Conservation (phyloP, 2,888 invertebrate species). For the Apodemia zela region DNA sequence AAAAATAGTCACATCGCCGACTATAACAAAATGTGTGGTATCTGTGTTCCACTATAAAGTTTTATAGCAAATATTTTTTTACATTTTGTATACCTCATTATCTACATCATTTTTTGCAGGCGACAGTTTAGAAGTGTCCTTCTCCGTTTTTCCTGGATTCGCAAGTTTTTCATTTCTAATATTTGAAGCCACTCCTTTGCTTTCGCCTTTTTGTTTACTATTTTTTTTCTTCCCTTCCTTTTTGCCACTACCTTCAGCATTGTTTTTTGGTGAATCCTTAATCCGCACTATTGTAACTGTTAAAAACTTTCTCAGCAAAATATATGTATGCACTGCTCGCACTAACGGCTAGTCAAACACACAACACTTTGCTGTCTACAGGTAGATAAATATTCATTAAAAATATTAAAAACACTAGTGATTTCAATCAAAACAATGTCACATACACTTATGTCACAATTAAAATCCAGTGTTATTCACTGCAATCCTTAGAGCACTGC, state of each 20-base stretch:
- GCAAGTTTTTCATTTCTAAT: slow-evolving; percentile 57
- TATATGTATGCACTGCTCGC: slow-evolving; percentile 16
- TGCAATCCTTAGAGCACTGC: slow-evolving; percentile 75
- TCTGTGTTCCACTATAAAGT: neutral
- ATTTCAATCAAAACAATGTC: slow-evolving; percentile 27
- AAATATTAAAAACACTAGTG: slow-evolving; percentile 13
- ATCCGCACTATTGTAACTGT: slow-evolving; percentile 85
- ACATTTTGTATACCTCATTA: slow-evolving; percentile 50
- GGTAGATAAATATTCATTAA: neutral
- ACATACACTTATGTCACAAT: slow-evolving; percentile 22
- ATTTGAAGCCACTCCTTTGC: slow-evolving; percentile 65
- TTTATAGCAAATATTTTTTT: neutral
- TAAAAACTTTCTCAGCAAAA: slow-evolving; percentile 30
- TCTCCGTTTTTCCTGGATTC: slow-evolving; percentile 56
- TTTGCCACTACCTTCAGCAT: slow-evolving; percentile 81
- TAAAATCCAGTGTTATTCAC: slow-evolving; percentile 55
- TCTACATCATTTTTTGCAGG: slow-evolving; percentile 51
- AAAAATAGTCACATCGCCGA: neutral
- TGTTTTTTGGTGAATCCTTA: slow-evolving; percentile 81
- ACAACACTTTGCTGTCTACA: neutral
- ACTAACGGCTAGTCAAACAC: neutral
- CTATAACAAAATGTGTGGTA: neutral
- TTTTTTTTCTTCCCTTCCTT: slow-evolving; percentile 83
- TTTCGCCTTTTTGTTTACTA: slow-evolving; percentile 79
- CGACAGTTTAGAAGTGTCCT: slow-evolving; percentile 52